phyloP scores from a whole-genome alignment of 1,140 invertebrate genomes.

The Gryllus bimaculatus region DNA sequence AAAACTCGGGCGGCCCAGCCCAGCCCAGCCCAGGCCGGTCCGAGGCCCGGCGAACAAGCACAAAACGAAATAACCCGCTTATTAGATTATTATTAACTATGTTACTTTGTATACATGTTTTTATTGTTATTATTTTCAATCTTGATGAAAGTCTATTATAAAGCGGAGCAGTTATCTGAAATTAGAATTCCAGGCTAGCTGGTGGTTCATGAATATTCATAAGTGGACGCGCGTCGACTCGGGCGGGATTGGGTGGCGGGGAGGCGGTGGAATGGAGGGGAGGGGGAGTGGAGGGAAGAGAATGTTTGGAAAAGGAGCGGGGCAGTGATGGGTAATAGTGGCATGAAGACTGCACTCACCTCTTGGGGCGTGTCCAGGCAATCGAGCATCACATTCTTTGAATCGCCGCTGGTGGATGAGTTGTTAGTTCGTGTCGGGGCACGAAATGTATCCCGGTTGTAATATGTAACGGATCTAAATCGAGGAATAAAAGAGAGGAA shows the following conservation, averaged over 20 bases:
- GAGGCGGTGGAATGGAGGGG: background rate
- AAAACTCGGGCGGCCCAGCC: background rate
- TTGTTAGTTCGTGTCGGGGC: too few relatives aligned
- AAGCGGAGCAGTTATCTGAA: slow-evolving; percentile 18
- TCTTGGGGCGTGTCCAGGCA: background rate
- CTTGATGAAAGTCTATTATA: slow-evolving; percentile 19
- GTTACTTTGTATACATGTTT: slow-evolving; percentile 7
- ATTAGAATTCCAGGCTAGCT: slow-evolving; percentile 15
- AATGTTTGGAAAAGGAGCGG: background rate
- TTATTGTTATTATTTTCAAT: slow-evolving; percentile 5
- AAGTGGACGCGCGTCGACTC: background rate
- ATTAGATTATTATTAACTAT: slow-evolving; percentile 20
- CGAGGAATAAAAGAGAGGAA: too few relatives aligned
- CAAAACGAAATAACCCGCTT: slow-evolving; percentile 11
- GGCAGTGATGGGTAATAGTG: background rate
- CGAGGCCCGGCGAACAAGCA: background rate
- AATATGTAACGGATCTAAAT: too few relatives aligned
- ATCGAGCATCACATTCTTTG: background rate
- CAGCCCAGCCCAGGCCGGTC: background rate
- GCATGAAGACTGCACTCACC: background rate
- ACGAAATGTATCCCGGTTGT: too few relatives aligned
- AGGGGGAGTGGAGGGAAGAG: background rate
- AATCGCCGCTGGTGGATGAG: background rate
- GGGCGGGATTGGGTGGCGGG: background rate
- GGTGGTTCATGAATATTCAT: slow-evolving; percentile 13